Evolutionary conservation across 1,140 invertebrate species (phyloP).

Genomic region (Triops longicaudatus): DNA sequence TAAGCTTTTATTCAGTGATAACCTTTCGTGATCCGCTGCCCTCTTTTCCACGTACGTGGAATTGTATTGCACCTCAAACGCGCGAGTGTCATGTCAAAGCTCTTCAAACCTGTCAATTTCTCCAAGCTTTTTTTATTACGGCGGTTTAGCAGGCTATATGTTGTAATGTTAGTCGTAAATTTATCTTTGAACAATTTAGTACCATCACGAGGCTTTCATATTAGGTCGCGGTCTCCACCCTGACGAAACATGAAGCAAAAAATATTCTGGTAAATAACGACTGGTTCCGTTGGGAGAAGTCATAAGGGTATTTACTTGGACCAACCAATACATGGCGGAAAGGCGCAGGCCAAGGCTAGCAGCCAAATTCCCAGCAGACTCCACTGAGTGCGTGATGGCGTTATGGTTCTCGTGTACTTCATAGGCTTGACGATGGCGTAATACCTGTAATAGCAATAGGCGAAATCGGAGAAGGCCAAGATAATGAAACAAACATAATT

Average conservation of each 20-base stretch:
- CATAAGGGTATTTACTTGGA: slow-evolving; percentile 27
- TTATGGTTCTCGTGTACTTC: slow-evolving; percentile 30
- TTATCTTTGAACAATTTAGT: neutral
- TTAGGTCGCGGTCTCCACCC: neutral
- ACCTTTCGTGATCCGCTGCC: too few species aligned
- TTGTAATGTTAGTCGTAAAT: too few species aligned
- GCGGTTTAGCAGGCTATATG: too few species aligned
- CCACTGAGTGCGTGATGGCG: slow-evolving; percentile 19
- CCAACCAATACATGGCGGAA: slow-evolving; percentile 30
- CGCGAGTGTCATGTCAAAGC: too few species aligned
- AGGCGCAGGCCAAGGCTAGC: slow-evolving; percentile 27
- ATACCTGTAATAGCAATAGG: slow-evolving; percentile 27
- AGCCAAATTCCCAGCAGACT: slow-evolving; percentile 29
- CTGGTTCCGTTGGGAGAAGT: neutral
- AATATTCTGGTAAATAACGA: too few species aligned
- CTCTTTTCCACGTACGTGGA: too few species aligned
- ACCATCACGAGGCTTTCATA: neutral
- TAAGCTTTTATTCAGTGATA: too few species aligned
- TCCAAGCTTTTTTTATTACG: too few species aligned
- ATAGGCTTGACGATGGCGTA: slow-evolving; percentile 31
- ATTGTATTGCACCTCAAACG: too few species aligned
- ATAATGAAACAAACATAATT: neutral
- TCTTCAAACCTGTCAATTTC: too few species aligned
- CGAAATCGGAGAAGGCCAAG: neutral
- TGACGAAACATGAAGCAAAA: neutral